Evolutionary conservation across 2,888 invertebrate species (phyloP), one percentile per base, ranked within the genome.

Genomic region (Onchidella celtica): DNA sequence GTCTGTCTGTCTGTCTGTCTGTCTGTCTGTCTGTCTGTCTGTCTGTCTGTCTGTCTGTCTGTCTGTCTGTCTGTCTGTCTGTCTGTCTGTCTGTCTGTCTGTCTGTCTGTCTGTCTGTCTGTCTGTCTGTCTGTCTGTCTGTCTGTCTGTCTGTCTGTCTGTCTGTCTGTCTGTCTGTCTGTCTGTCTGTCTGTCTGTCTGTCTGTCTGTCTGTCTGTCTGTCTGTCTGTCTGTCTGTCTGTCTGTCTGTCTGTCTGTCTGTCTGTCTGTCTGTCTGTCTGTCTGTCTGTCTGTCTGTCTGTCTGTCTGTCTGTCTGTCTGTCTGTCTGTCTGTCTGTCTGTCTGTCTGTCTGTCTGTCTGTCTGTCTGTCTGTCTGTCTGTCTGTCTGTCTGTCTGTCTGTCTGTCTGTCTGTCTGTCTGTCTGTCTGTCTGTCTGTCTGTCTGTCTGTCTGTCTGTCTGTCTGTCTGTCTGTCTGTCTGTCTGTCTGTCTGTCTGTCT

Each of bases 401-500:
- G 68, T 69, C 68, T 57, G 69, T 59, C 29, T 59, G 59, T 69
- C 47, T 55, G 69, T 59, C 32, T 68, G 78, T 6, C 55, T 17
- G 57, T 72, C 61, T 72, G 38, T 79, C 75, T 24, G 6, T 61
- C 40, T 72, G 29, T 36, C 27, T 70, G 29, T 55, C 69, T 66
- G 29, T 68, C 69, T 78, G 34, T 78, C 59, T 59, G 36, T 68
- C 59, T 55, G 24, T 78, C 55, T 78, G 32, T 77, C 40, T 77
- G 59, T 77, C 66, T 65, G 34, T 70, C 70, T 77, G 32, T 70
- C 70, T 70, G 40, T 70, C 70, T 73, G 32, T 65, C 29, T 72
- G 55, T 79, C 40, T 79, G 55, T 79, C 40, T 79, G 66, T 79
- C 47, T 72, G 73, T 79, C 63, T 72, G 55, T 81, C 66, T 74